A percentile compares a stretch with the other conserved stretches of the same genome.
These are phyloP conservation scores for Choristoneura rosaceana DNA, from an alignment of 2,888 invertebrate genomes.

Conservation along the genomic window DNA sequence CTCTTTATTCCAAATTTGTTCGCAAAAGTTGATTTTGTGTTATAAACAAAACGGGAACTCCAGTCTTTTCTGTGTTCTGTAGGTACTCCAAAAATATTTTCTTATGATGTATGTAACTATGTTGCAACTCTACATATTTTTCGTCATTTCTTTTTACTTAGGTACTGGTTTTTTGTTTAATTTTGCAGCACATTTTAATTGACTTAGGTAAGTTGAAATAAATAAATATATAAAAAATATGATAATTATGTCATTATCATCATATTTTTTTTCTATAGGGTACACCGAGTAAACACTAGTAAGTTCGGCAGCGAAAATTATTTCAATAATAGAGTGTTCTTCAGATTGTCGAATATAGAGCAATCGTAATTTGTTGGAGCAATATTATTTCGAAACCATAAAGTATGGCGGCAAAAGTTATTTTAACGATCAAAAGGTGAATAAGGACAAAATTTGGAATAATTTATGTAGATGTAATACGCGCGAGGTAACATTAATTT, in stretches of 20 bases:
- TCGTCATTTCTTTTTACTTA: background rate
- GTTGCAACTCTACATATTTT: background rate
- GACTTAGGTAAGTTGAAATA: background rate
- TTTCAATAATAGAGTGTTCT: conserved; percentile 8
- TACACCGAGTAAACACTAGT: background rate
- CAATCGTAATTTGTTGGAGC: conserved; percentile 12
- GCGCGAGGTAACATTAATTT: conserved; percentile 40
- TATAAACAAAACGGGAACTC: conserved; percentile 31
- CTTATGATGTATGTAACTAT: no score
- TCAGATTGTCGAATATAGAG: conserved; percentile 7
- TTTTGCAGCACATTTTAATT: background rate
- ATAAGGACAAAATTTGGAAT: conserved; percentile 25
- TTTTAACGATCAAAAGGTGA: conserved; percentile 33
- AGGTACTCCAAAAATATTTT: background rate
- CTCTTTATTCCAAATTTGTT: conserved; percentile 55
- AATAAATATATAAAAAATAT: no score
- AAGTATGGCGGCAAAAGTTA: conserved; percentile 18
- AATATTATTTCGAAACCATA: conserved; percentile 13
- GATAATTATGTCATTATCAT: no score
- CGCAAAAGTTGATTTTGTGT: conserved; percentile 54
- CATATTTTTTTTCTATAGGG: no score
- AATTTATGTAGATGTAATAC: conserved; percentile 27
- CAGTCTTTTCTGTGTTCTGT: conserved; percentile 16
- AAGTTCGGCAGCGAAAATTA: background rate
- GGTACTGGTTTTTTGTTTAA: background rate